A percentile compares a stretch with the other conserved stretches of the same genome.
These are phyloP conservation scores for Drosophila sp. DNA, from an alignment of 1,140 invertebrate genomes.

Conservation along the genomic window DNA sequence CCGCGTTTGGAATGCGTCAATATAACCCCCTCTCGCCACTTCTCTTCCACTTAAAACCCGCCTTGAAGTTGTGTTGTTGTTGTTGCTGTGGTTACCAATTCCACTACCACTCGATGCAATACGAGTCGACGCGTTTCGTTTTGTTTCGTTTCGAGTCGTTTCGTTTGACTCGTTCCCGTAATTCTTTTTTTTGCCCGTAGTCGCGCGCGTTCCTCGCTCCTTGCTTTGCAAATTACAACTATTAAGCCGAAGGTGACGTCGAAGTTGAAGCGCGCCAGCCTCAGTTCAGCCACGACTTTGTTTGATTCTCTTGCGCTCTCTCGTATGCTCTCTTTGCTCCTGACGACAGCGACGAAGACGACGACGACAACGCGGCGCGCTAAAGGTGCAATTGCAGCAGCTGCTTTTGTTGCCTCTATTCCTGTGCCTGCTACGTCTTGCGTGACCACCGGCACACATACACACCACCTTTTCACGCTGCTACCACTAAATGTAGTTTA, in stretches of 20 bases:
- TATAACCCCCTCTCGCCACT: constrained; percentile 38
- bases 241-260: constrained; percentile 73
- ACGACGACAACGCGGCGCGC: constrained; percentile 28
- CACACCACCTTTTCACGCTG: constrained; percentile 59
- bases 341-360: constrained; percentile 23
- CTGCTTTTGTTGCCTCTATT: constrained; percentile 44
- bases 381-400: constrained; percentile 81
- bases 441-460: constrained; percentile 70
- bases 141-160: constrained; percentile 29
- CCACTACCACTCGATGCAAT: constrained; percentile 34
- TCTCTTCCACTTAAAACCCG: neutral
- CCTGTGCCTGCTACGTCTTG: constrained; percentile 59
- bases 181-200: constrained; percentile 38
- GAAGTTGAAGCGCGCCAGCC: constrained; percentile 47
- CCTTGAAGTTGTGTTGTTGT: constrained; percentile 14
- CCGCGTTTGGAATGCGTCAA: constrained; percentile 72
- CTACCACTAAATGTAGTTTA: constrained; percentile 73
- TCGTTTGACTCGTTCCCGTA: constrained; percentile 40
- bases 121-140: constrained; percentile 15
- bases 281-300: constrained; percentile 28
- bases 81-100: constrained; percentile 52
- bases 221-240: constrained; percentile 77
- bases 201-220: constrained; percentile 76
- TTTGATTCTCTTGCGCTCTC: constrained; percentile 26
- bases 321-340: constrained; percentile 44